phyloP scores from a whole-genome alignment of 2,113 vertebrate species.

The Festucalex cinctus region DNA sequence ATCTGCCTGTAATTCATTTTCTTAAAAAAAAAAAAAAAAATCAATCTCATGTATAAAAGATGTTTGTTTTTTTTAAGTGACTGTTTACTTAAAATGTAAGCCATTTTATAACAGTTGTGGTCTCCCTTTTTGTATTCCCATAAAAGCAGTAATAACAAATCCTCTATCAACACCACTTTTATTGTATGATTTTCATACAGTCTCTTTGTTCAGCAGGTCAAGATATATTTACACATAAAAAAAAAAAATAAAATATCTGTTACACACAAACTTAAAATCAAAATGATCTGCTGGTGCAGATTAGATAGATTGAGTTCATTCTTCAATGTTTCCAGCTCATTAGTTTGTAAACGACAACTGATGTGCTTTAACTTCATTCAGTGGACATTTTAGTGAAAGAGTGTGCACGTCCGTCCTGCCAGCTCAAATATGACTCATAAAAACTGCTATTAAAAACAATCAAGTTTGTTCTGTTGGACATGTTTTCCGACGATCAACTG shows the following conservation, averaged over 20 bases:
- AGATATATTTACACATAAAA: background rate
- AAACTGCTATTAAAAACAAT: background rate
- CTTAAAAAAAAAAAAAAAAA: too few relatives aligned
- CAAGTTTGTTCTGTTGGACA: background rate
- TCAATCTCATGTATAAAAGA: too few relatives aligned
- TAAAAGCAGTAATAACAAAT: background rate
- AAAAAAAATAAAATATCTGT: background rate
- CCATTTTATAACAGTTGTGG: background rate
- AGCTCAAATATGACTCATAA: background rate
- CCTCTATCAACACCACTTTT: background rate
- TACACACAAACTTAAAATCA: background rate
- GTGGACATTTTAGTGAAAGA: background rate
- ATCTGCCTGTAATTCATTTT: too few relatives aligned
- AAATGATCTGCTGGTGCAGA: constrained; percentile 1
- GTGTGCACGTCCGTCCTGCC: background rate
- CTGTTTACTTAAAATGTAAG: background rate
- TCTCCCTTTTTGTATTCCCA: background rate
- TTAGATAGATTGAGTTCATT: background rate
- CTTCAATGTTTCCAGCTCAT: background rate
- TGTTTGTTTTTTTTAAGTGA: too few relatives aligned
- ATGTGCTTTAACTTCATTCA: background rate
- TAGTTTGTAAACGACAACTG: background rate
- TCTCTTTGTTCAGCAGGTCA: constrained; percentile 7
- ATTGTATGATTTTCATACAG: background rate
- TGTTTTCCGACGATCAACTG: background rate